These are phyloP conservation scores for Ichneumon xanthorius DNA, from an alignment of 2,888 invertebrate species.

Conservation along the genomic window DNA sequence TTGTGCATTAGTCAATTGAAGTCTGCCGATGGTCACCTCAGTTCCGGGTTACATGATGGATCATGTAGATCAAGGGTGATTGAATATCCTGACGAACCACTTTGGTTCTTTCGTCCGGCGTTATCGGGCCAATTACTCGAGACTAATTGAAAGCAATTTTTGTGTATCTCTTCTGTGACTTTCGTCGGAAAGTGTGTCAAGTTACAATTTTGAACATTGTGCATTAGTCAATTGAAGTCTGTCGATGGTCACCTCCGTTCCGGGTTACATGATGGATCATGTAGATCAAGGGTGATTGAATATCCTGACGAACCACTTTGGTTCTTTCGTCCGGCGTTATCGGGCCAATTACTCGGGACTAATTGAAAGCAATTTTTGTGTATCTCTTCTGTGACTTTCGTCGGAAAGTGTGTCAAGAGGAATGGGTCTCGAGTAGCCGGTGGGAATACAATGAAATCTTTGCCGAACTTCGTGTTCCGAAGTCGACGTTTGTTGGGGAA, in stretches of 20 bases:
- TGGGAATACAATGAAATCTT: constrained; percentile 31
- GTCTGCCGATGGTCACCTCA: no score
- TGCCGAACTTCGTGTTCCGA: not conserved
- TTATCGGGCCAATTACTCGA: not conserved
- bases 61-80: no score
- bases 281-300: no score
- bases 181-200: not conserved
- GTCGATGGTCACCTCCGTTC: no score
- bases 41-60: no score
- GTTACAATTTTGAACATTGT: no score
- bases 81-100: no score
- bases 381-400: not conserved
- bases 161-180: not conserved
- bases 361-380: not conserved
- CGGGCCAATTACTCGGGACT: not conserved
- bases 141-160: not conserved
- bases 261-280: no score
- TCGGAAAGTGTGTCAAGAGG: not conserved
- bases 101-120: not conserved
- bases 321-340: not conserved
- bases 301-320: not conserved
- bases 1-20: no score
- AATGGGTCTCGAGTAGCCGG: constrained; percentile 20
- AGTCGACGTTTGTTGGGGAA: constrained; percentile 31
- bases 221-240: no score